Base-by-base conservation (phyloP, 2,797 vertebrate genomes). In the Anguilla obscura region DNA sequence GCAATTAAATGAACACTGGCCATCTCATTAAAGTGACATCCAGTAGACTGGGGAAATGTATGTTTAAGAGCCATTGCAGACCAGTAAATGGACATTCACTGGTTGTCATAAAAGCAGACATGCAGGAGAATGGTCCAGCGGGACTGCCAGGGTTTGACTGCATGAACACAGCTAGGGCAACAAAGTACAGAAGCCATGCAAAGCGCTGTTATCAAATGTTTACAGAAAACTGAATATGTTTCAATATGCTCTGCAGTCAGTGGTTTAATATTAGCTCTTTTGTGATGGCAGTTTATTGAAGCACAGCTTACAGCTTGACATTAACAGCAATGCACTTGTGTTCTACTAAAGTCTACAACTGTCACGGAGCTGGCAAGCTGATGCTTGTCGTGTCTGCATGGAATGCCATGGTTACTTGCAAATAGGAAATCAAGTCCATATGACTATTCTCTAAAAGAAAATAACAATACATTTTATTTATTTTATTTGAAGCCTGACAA, bases 391-490 rank as follows among this genome's bases (percentile, higher is more conserved):
- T 84, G 18, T 85, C 66, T 89, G 71, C 63, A 9, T 89, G 36
- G 10, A 8, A 54, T 71, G 50, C 85, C 54, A 82, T n/a, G 74
- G 58, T 86, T 40, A 83, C 45, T 86, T 40, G 18, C 14, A 86
- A 89, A 89, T n/a, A 33, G 88, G 89, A 88, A 89, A 89, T 88
- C 66, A 89, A 88, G 86, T 85, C 90, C 91, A 89, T 85, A 88
- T 89, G 88, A 89, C 87, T 58, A 54, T 85, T 86, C 87, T 33
- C 88, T 90, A 45, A 86, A 82, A 88, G 74, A 87, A 87, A 74
- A 88, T 40, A 89, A 88, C 21, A 83, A 48, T 89, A 88, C 86
- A 76, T 85, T 76, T 85, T 87, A 86, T 88, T 87, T 86, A 86
- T 88, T 79, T 16, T 71, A 10, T 90, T 58, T 18, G 89, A 87